Percentiles rank a stretch among this genome's conserved stretches.
Evolutionary conservation across 2,797 vertebrate species (phyloP).

Genomic region (Malacoctenus gilli): DNA sequence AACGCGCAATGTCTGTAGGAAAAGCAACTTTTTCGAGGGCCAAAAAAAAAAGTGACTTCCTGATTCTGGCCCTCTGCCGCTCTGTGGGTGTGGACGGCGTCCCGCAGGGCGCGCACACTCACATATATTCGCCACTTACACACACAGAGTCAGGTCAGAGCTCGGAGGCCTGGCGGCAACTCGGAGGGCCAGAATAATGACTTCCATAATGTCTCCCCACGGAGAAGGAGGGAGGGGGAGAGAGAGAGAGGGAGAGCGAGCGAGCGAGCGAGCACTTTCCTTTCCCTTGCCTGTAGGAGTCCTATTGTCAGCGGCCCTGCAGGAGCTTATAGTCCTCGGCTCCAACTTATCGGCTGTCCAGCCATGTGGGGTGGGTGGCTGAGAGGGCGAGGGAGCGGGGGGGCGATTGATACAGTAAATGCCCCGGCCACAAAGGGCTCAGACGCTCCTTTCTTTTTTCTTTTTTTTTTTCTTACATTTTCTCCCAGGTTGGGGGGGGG

Average conservation of each 20-base stretch:
- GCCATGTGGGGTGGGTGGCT: conserved; percentile 57
- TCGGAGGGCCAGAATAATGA: conserved; percentile 66
- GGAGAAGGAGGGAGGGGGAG: conserved; percentile 71
- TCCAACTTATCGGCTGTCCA: conserved; percentile 68
- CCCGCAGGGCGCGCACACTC: conserved; percentile 35
- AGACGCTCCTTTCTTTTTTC: conserved; percentile 15
- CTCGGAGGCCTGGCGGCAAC: conserved; percentile 45
- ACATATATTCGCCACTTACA: conserved; percentile 2
- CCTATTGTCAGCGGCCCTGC: conserved; percentile 67
- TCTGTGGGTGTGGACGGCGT: conserved; percentile 41
- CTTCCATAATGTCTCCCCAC: conserved; percentile 81
- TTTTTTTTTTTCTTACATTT: neutral
- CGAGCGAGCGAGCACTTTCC: conserved; percentile 65
- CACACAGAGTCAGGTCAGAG: conserved; percentile 40
- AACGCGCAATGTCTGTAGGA: neutral
- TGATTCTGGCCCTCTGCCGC: conserved; percentile 56
- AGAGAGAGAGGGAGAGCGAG: conserved; percentile 37
- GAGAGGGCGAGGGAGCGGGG: conserved; percentile 44
- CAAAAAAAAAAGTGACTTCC: conserved; percentile 37
- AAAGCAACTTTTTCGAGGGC: too few relatives aligned
- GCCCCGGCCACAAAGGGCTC: conserved; percentile 31
- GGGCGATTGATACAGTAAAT: conserved; percentile 62
- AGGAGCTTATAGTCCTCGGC: conserved; percentile 68
- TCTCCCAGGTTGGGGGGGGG: conserved; percentile 4
- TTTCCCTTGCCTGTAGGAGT: conserved; percentile 60